A percentile compares a stretch with the other conserved stretches of the same genome.
Conservation (phyloP, 2,888 invertebrate genomes). For the Megastigmus dorsalis region DNA sequence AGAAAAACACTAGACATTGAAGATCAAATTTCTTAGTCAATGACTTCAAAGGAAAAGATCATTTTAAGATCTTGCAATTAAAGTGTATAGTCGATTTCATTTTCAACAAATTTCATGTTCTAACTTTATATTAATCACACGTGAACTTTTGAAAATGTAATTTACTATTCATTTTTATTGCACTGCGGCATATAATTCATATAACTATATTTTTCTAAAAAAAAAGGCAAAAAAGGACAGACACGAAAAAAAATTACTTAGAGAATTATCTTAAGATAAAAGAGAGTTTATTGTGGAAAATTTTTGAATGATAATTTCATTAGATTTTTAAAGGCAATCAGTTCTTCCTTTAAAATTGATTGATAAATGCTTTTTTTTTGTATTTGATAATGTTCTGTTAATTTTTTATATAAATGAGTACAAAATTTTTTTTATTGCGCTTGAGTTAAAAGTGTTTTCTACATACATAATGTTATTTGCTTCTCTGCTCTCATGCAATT, state of each 20-base stretch:
- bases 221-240: conserved; percentile 34
- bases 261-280: conserved; percentile 29
- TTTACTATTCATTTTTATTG: conserved; percentile 37
- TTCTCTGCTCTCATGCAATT: conserved; percentile 7
- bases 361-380: conserved; percentile 44
- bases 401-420: conserved; percentile 37
- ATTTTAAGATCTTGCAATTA: conserved; percentile 27
- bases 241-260: conserved; percentile 44
- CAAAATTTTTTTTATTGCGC: conserved; percentile 36
- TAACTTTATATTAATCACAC: conserved; percentile 16
- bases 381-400: conserved; percentile 36
- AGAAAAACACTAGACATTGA: conserved; percentile 23
- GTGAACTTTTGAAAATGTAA: conserved; percentile 41
- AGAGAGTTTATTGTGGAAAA: conserved; percentile 34
- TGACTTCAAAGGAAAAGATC: conserved; percentile 37
- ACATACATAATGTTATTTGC: neutral
- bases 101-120: conserved; percentile 18
- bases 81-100: conserved; percentile 15
- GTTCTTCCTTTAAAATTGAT: conserved; percentile 46
- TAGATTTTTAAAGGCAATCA: conserved; percentile 29
- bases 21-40: conserved; percentile 46
- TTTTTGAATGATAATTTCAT: conserved; percentile 20
- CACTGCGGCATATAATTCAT: conserved; percentile 37
- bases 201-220: conserved; percentile 54
- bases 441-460: conserved; percentile 23